Base-by-base conservation (phyloP, 1,140 invertebrate species). In the Drosophila tristis region DNA sequence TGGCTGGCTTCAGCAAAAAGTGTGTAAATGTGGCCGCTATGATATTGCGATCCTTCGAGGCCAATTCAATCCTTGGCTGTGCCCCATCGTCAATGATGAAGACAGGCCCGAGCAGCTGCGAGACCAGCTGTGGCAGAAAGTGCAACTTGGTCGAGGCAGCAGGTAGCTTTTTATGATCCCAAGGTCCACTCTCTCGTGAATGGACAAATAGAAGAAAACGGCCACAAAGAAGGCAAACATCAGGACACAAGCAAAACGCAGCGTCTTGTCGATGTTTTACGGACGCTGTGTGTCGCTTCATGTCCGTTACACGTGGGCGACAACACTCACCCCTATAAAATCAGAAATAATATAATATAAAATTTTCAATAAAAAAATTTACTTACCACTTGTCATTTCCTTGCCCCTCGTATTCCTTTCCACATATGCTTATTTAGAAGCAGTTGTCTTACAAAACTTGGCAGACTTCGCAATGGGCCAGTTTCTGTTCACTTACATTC, bases 1-100 rank as follows among this genome's bases (percentile, higher is more conserved):
- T 50, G 61, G 35, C 11, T 1, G 35, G 35, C 93, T 97, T 97
- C n/a, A 98, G 92, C 45, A 98, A 93, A 92, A 98, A 98, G 85
- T 97, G 95, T 1, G 97, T 97, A 92, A 98, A 98, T 6, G 97
- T 97, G 45, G 98, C 97, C 4, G 97, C 97, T 66, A 99, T 97
- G 20, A 98, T 95, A 92, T 98, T 97, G 2, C 97, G 94, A 92
- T 98, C 96, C 68, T 95, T 95, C 9, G 96, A 96, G 61, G 95
- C 66, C 66, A 98, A 92, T 92, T 96, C 95, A 20, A 98, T 95
- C 80, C 95, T 95, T 0, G 96, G 96, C 90, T 98, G 98, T 60
- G 96, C 96, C 35, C 98, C 97, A 92, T 98, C 98, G 90, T 98
- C 97, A 78, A 99, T 96, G 5, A 93, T 78, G 93, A 96, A 93